Base-by-base conservation (phyloP, 1,140 invertebrate species). In the Stratiolaelaps scimitus region DNA sequence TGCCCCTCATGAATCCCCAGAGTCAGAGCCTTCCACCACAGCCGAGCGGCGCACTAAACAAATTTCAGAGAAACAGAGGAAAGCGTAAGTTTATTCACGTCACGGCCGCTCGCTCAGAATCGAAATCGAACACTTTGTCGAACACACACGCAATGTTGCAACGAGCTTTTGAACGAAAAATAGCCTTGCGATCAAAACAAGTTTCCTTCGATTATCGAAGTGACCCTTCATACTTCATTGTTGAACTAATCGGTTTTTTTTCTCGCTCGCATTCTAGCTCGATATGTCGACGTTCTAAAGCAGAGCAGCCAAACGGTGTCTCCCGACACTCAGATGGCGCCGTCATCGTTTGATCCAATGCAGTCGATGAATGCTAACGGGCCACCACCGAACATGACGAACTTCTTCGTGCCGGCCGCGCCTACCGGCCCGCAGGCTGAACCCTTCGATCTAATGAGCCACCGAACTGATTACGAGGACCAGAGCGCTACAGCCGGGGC, bases 391-490 rank as follows among this genome's bases (percentile, higher is more conserved):
- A 17, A 6, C 15, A 15, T 29, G 20, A 15, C 53, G 17, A 26
- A 60, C 26, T 60, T 20, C 23, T 20, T 60, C 13, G 17, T 60
- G 15, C 53, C 53, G 15, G 20, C 15, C 15, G 26, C 23, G 2
- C 53, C 53, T 20, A 1, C n/a, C 6, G 53, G 53, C 15, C 26
- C 17, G 2, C 13, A 15, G 10, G 53, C 15, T 2, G 15, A 60
- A 26, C n/a, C 53, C 1, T 60, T 60, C 23, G 53, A 60, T 10
- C 23, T 60, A 34, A n/a, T 19, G 15, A 20, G 26, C 34, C 13
- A 60, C 23, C 15, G 53, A 60, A 23, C 20, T 34, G 23, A 26
- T 5, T 60, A 20, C 53, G 53, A 60, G 15, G 53, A 60, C 23
- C 23, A 60, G 4, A 10, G 34, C 34, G 34, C 5, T 10, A 6